Percentiles rank a stretch among this genome's conserved stretches.
Evolutionary conservation across 64 coral and sea anemone genomes (phyloP).

Genomic region (Dendrophyllia cribrosa): DNA sequence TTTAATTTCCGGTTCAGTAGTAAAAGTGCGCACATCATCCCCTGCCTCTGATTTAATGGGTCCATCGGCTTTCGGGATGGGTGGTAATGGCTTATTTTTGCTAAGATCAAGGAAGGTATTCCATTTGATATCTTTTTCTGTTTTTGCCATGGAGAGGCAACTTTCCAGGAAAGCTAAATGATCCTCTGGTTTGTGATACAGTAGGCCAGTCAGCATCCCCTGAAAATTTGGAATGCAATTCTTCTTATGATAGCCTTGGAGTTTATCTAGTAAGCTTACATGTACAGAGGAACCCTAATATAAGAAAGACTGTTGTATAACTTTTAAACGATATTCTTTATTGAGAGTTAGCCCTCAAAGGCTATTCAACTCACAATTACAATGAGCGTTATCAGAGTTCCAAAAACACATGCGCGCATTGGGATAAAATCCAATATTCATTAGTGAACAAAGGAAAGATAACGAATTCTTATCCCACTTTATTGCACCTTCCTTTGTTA

Average conservation of each 20-base stretch:
- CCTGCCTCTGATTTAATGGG: constrained; percentile 86
- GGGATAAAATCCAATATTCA: too few species aligned
- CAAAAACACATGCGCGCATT: too few species aligned
- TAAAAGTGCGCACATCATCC: constrained; percentile 71
- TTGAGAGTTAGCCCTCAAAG: too few species aligned
- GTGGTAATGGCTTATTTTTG: constrained; percentile 87
- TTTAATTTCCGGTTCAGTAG: constrained; percentile 94
- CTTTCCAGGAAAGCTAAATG: constrained; percentile 83
- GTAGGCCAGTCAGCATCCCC: constrained; percentile 97
- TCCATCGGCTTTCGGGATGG: constrained; percentile 92
- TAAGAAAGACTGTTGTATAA: too few species aligned
- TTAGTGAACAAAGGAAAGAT: too few species aligned
- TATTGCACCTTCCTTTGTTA: too few species aligned
- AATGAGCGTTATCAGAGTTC: too few species aligned
- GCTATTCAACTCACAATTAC: too few species aligned
- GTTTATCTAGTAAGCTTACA: too few species aligned
- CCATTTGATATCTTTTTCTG: constrained; percentile 91
- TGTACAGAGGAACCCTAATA: too few species aligned
- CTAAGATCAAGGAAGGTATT: constrained; percentile 91
- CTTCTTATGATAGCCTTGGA: background rate
- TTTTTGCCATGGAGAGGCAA: constrained; percentile 86
- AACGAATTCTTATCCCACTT: too few species aligned
- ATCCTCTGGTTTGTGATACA: constrained; percentile 97
- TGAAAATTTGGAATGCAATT: background rate
- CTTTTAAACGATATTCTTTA: too few species aligned